A percentile compares a stretch with the other conserved stretches of the same genome.
Evolutionary conservation across 2,888 invertebrate species (phyloP).

Genomic region (Eupithecia subumbrata): DNA sequence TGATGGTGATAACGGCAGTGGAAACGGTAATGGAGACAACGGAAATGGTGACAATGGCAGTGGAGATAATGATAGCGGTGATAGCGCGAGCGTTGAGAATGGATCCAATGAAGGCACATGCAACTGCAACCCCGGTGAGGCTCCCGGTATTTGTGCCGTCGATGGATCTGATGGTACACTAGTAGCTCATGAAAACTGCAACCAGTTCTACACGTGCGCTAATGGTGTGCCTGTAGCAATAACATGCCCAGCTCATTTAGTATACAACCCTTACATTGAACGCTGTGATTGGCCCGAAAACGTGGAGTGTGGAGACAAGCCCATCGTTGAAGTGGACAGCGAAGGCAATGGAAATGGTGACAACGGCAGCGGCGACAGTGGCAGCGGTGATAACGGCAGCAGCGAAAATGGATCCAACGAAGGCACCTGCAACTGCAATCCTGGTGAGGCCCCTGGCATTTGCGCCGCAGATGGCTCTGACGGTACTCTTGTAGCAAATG

Average conservation of each 20-base stretch:
- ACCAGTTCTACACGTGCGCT: slow-evolving; percentile 53
- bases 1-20: slow-evolving; percentile 31
- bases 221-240: slow-evolving; percentile 44
- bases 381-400: slow-evolving; percentile 7
- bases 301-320: slow-evolving; percentile 51
- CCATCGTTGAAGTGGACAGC: slow-evolving; percentile 37
- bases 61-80: neutral
- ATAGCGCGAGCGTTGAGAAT: neutral
- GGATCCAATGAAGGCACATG: neutral
- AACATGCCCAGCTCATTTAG: slow-evolving; percentile 33
- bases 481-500: slow-evolving; percentile 49
- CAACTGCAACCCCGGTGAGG: slow-evolving; percentile 41
- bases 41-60: slow-evolving; percentile 6
- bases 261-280: slow-evolving; percentile 43
- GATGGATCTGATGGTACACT: slow-evolving; percentile 50
- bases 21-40: slow-evolving; percentile 8
- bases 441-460: slow-evolving; percentile 48
- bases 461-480: slow-evolving; percentile 48
- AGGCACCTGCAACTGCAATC: slow-evolving; percentile 37
- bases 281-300: slow-evolving; percentile 53
- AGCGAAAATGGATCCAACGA: slow-evolving; percentile 19
- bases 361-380: slow-evolving; percentile 3
- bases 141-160: slow-evolving; percentile 49
- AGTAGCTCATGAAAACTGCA: slow-evolving; percentile 58
- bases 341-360: slow-evolving; percentile 27